Base-by-base conservation (phyloP, 1,140 invertebrate genomes). In the Rhyacophila brunnea region DNA sequence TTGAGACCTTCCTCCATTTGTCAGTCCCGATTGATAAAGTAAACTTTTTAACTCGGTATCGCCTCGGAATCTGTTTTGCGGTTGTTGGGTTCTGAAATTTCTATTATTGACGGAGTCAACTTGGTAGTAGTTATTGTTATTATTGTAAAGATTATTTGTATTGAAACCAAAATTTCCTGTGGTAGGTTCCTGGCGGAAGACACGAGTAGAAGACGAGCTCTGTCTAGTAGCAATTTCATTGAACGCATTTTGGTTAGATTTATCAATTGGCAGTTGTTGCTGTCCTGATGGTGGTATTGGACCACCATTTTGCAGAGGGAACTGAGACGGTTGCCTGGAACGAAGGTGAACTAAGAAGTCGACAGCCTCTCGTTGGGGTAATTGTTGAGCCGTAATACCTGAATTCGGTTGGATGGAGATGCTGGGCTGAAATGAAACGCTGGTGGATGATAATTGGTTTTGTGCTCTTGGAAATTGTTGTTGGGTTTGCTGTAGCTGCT, bases 31-130 rank as follows among this genome's bases (percentile, higher is more conserved):
- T 68, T 86, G 81, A 45, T 75, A 80, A 2, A 88, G 70, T 14
- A 88, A 70, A 61, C 83, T 81, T 65, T 86, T 85, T 13, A 87
- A 79, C 66, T 87, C 85, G 35, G 75, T 75, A 28, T 87, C 83
- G 0, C 83, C 55, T 48, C 15, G 13, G 50, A 46, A 55, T 19
- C 49, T 49, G 45, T 57, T 54, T 13, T 59, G 51, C 9, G 23
- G 3, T 15, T 60, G 50, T 13, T 56, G 58, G n/a, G 38, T 40
- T 1, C 28, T 47, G 20, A 58, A 58, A 10, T 50, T 50, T 46
- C 47, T 58, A 23, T 62, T 57, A 19, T 20, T 55, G 11, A 11
- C 10, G 13, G 19, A 18, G 3, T 45, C 34, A 36, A 42, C 49
- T 14, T 9, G 35, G 36, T 62, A 56, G 32, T 51, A 38, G 20